Evolutionary conservation across 1,140 invertebrate genomes (phyloP), one percentile per base, ranked within the genome.

Genomic region (Drosophila rufa): DNA sequence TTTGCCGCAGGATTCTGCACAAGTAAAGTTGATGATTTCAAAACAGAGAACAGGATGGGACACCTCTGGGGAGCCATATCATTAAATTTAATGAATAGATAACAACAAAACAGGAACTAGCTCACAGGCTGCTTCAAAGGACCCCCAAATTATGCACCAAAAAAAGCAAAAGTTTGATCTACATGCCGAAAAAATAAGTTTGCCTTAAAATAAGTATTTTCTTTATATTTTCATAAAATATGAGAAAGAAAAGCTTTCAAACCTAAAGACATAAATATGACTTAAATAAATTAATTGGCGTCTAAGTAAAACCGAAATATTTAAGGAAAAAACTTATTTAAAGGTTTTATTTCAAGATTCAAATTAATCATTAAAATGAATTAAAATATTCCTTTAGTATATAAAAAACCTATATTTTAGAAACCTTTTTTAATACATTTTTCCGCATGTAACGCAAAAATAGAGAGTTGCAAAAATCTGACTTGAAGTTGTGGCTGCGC

Each of bases 21-120:
- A 19, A 71, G 33, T 53, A 70, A 40, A 50, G 53, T 48, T 69
- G 56, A 77, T 78, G 43, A 61, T 55, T 48, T 76, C 73, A 76
- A 75, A 75, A 75, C 59, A 75, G 42, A 68, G 45, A 53, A 62
- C 61, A 57, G 71, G 30, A 58, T 53, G 40, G 33, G 30, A 59
- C 51, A 62, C 40, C 73, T 62, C 47, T 65, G 51, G 62, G 55
- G 46, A 60, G 61, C 67, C 53, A 60, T 53, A 65, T 87, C 84
- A 89, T 89, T 84, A 80, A 81, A 84, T 75, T 85, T 84, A 89
- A 89, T 89, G 84, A 83, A 85, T 64, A 83, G 59, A 79, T 70
- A 75, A 78, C 61, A 76, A 67, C 45, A 57, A 53, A 61, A 76
- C 43, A 47, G 75, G 22, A 59, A 57, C 61, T 51, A 12, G 25